phyloP scores from a whole-genome alignment of 2,113 vertebrate species.

The Atractosteus spatula region DNA sequence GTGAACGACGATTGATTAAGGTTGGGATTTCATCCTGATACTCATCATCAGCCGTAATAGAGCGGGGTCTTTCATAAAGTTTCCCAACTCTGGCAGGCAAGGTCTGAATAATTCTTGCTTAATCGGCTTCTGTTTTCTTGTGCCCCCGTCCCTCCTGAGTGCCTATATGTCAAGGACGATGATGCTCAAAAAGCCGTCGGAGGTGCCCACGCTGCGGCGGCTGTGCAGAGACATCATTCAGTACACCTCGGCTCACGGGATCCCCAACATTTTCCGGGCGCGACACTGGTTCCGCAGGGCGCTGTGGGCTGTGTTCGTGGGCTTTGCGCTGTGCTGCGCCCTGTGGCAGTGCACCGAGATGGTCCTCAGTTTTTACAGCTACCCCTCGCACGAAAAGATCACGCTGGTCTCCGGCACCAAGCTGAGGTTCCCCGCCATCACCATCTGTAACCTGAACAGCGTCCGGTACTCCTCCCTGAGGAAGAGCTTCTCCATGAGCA shows the following conservation, averaged over 20 bases:
- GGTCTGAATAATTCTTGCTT: too few species aligned
- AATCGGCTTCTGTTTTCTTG: too few species aligned
- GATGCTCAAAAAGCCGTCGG: background rate
- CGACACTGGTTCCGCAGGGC: slow-evolving; percentile 34
- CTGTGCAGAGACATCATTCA: slow-evolving; percentile 21
- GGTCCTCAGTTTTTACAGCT: slow-evolving; percentile 33
- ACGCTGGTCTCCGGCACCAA: slow-evolving; percentile 33
- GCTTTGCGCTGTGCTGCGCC: slow-evolving; percentile 36
- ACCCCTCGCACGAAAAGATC: slow-evolving; percentile 40
- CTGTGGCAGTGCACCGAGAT: slow-evolving; percentile 42
- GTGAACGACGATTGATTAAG: too few species aligned
- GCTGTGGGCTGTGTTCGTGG: slow-evolving; percentile 31
- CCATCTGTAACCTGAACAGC: slow-evolving; percentile 41
- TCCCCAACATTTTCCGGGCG: slow-evolving; percentile 36
- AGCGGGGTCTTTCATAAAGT: too few species aligned
- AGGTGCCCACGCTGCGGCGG: slow-evolving; percentile 1
- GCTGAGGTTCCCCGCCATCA: slow-evolving; percentile 37
- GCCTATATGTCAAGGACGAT: background rate
- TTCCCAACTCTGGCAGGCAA: too few species aligned
- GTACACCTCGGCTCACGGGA: slow-evolving; percentile 38
- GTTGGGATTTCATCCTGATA: too few species aligned
- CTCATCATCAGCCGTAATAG: too few species aligned
- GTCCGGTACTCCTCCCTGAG: slow-evolving; percentile 24
- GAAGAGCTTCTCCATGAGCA: slow-evolving; percentile 21
- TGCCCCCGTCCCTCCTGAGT: background rate